Evolutionary conservation across 2,113 vertebrate genomes (phyloP).

Genomic region (Cyanoliseus patagonus): DNA sequence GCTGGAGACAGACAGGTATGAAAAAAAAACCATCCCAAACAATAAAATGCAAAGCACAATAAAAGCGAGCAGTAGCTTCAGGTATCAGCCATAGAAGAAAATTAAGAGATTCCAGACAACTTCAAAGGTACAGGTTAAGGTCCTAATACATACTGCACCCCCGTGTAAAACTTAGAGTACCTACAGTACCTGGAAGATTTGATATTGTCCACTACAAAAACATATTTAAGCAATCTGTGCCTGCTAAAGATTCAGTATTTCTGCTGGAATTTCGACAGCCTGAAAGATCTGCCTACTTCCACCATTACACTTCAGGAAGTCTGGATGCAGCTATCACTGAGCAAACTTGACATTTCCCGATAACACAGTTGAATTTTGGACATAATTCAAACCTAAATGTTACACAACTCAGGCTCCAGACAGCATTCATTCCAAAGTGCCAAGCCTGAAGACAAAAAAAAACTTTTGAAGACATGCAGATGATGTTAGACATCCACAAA

Average conservation of each 20-base stretch:
- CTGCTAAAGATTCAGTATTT: neutral
- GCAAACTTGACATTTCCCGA: conserved; percentile 41
- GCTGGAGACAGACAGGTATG: neutral
- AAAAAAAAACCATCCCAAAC: neutral
- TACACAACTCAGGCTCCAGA: conserved; percentile 20
- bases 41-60: neutral
- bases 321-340: neutral
- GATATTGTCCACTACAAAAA: neutral
- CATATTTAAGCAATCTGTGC: neutral
- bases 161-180: neutral
- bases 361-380: conserved; percentile 43
- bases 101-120: neutral
- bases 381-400: conserved; percentile 31
- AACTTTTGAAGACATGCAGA: conserved; percentile 1
- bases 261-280: neutral
- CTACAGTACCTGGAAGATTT: neutral
- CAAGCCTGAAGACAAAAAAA: neutral
- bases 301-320: neutral
- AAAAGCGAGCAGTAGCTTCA: neutral
- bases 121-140: neutral
- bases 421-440: neutral
- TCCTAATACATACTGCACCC: neutral
- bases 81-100: neutral
- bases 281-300: neutral
- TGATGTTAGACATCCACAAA: conserved; percentile 10